These are phyloP conservation scores for Mormoops blainvillei DNA, from an alignment of 2,113 vertebrate genomes.

Conservation along the genomic window DNA sequence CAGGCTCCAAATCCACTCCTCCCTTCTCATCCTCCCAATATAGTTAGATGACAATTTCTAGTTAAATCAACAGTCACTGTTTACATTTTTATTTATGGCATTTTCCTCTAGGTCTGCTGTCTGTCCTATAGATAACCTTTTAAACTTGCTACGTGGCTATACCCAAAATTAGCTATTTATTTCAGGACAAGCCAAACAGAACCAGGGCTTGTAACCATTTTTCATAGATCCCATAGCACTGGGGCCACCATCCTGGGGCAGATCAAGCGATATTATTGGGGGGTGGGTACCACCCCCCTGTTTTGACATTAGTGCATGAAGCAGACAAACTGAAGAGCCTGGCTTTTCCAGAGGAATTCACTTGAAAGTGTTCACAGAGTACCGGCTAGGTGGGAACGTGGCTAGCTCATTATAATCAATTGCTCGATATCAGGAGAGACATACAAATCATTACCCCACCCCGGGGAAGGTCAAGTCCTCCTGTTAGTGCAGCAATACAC, in stretches of 20 bases:
- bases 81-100: neutral
- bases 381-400: neutral
- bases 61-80: neutral
- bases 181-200: neutral
- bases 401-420: neutral
- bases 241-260: neutral
- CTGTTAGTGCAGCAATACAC: neutral
- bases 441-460: neutral
- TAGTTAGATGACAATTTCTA: neutral
- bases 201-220: neutral
- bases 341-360: neutral
- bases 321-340: fast-evolving
- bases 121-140: neutral
- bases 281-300: neutral
- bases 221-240: neutral
- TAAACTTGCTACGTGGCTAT: neutral
- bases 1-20: neutral
- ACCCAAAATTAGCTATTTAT: neutral
- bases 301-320: neutral
- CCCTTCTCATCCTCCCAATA: neutral
- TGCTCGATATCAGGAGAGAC: neutral
- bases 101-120: neutral
- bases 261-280: neutral
- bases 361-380: neutral
- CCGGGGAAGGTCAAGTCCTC: neutral